These are phyloP conservation scores for Mus spretus DNA, from an alignment of 2,797 vertebrate genomes.

Conservation along the genomic window DNA sequence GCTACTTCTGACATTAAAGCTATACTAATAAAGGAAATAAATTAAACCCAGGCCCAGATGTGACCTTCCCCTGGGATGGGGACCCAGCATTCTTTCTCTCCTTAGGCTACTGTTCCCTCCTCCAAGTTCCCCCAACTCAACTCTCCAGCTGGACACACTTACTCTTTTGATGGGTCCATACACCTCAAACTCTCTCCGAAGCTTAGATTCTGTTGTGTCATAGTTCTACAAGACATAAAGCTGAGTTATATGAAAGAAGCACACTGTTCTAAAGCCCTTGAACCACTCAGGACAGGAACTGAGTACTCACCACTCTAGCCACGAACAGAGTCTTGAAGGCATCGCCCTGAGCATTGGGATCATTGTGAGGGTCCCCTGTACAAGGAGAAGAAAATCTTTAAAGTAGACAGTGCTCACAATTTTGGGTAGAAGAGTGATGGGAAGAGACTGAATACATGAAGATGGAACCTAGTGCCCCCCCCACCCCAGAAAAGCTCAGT, in stretches of 20 bases:
- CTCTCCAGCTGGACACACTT: slow-evolving; percentile 57
- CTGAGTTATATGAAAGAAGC: background rate
- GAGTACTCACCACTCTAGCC: slow-evolving; percentile 93
- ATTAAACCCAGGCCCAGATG: fast-evolving
- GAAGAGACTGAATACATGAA: background rate
- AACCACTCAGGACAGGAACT: background rate
- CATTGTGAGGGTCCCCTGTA: slow-evolving; percentile 97
- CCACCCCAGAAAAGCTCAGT: background rate
- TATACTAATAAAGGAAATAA: background rate
- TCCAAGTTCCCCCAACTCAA: background rate
- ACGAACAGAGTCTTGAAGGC: slow-evolving; percentile 98
- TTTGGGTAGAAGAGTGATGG: background rate
- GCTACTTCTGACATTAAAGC: background rate
- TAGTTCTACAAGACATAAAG: slow-evolving; percentile 92
- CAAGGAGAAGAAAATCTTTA: background rate
- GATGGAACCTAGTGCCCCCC: background rate
- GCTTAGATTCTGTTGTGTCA: slow-evolving; percentile 97
- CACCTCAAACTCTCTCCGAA: slow-evolving; percentile 97
- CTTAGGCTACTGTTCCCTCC: background rate
- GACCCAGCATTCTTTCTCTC: background rate
- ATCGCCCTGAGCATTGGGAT: slow-evolving; percentile 96
- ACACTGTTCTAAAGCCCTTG: background rate
- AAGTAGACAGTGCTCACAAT: background rate
- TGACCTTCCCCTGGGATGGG: fast-evolving
- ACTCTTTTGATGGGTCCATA: slow-evolving; percentile 98